Base-by-base conservation (phyloP, 2,113 vertebrate genomes). In the Noctilio leporinus region DNA sequence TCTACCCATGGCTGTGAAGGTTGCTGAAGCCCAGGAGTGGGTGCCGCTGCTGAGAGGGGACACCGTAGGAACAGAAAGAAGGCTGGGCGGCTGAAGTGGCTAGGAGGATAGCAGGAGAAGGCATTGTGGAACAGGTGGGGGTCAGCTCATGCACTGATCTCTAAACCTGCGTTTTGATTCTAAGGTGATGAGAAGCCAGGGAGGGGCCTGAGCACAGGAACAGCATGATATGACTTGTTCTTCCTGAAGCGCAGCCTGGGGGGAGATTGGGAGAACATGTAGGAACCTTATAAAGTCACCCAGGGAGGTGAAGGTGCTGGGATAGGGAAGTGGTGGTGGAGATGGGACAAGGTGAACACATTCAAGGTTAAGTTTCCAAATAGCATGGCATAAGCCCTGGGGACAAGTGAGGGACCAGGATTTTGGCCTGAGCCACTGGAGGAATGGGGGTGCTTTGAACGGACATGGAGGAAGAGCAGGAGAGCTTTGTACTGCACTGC, bases 381-480 rank as follows among this genome's bases (percentile, higher is more conserved):
- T 0, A 19, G 70, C 62, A 62, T 6, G 19, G 17, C 7, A 1
- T 9, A 14, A 81, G 12, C 17, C 10, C 16, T 30, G 1, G 1
- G 33, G 40, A 64, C 7, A 38, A 62, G 55, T 28, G 7, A 12
- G 28, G 45, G 78, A 17, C 15, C 10, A 9, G 62, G 89, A 45
- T n/a, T 69, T 45, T 0, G 19, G 28, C n/a, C 64, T 12, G 22
- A 72, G 85, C 9, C 28, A 22, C 30, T 10, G 20, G 17, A 80
- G 69, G 64, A 57, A 59, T 0, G 1, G 10, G 10, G 3, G 1
- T 3, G 38, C 26, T 38, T 35, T 11, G 22, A n/a, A n/a, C 15
- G 24, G 73, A 51, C 0, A 0, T 2, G 7, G 17, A 28, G 51
- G 4, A 7, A 3, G 30, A 45, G 9, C 38, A 11, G 45, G 43